Percentiles rank a stretch among this genome's conserved stretches.
phyloP scores from a whole-genome alignment of 2,113 vertebrate species.

The Tenebrosternarchus preto region DNA sequence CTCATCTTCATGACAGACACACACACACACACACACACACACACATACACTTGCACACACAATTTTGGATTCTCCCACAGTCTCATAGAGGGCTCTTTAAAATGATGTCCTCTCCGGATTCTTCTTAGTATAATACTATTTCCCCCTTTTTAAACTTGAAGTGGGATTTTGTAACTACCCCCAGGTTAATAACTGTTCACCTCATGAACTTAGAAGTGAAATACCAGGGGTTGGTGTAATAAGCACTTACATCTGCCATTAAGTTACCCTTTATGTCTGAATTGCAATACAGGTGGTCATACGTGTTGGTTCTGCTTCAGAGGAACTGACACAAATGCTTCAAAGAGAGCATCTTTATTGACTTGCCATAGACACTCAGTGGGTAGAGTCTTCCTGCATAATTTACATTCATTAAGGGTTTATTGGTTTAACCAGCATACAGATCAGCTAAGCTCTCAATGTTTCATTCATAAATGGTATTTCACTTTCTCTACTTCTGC shows the following conservation, averaged over 20 bases:
- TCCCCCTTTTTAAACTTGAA: neutral
- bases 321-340: constrained; percentile 16
- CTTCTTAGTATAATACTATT: neutral
- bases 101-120: constrained; percentile 24
- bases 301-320: constrained; percentile 9
- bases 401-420: constrained; percentile 49
- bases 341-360: constrained; percentile 14
- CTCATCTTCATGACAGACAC: too few species aligned
- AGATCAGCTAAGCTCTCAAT: constrained; percentile 46
- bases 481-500: constrained; percentile 61
- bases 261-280: constrained; percentile 1
- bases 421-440: constrained; percentile 52
- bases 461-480: constrained; percentile 42
- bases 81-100: neutral
- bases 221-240: neutral
- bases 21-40: neutral
- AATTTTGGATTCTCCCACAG: neutral
- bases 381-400: constrained; percentile 45
- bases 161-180: neutral
- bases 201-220: constrained; percentile 3
- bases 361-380: constrained; percentile 14
- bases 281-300: neutral
- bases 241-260: constrained; percentile 47
- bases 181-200: constrained; percentile 19
- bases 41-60: too few species aligned